These are phyloP conservation scores for Serilophus lunatus DNA, from an alignment of 2,113 vertebrate species.

Conservation along the genomic window DNA sequence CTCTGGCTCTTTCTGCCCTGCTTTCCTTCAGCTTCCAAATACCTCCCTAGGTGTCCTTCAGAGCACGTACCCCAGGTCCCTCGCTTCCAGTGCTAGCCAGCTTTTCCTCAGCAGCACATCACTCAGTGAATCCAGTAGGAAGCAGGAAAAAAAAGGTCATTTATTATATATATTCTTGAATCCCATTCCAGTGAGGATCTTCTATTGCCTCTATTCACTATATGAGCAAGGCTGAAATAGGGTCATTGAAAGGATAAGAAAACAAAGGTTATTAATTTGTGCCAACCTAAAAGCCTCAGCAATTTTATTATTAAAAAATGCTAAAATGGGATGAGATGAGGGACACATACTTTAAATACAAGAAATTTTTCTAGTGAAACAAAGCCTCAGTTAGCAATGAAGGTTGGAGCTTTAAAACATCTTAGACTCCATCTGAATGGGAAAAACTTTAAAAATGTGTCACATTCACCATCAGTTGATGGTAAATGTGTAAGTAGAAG, in stretches of 20 bases:
- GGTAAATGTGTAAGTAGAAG: neutral
- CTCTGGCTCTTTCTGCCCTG: neutral
- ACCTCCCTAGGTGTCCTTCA: neutral
- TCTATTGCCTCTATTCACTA: neutral
- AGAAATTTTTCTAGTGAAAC: neutral
- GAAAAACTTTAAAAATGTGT: neutral
- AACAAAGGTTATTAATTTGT: neutral
- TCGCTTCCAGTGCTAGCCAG: neutral
- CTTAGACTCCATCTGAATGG: neutral
- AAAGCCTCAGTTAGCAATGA: neutral
- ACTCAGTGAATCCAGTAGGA: neutral
- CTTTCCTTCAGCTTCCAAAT: neutral
- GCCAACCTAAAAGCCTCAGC: neutral
- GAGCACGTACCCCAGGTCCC: neutral
- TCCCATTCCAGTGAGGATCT: neutral
- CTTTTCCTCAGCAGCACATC: conserved; percentile 22
- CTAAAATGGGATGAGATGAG: neutral
- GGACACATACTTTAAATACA: neutral
- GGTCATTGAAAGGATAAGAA: neutral
- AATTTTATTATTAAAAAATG: neutral
- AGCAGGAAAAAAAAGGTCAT: neutral
- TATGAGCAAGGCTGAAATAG: neutral
- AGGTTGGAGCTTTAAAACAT: neutral
- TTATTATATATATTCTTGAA: neutral
- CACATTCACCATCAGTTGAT: rapidly evolving